Conservation (phyloP, 2,797 vertebrate genomes). For the Gadopsis bispinosus region DNA sequence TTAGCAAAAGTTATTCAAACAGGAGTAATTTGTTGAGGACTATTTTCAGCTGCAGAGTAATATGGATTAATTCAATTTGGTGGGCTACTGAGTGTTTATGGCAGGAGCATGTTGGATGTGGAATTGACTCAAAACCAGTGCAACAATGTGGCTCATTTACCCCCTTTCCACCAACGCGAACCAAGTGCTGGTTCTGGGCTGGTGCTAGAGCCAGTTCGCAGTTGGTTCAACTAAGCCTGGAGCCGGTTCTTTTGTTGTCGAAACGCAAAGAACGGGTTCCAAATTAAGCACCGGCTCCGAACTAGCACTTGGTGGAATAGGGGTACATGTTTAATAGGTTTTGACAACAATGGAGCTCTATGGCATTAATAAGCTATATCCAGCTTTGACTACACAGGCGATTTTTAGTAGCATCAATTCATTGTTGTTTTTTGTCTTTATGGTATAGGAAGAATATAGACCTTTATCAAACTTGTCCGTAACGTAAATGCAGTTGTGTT, state of each 20-base stretch:
- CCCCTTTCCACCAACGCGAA: too few species aligned
- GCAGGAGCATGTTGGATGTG: neutral
- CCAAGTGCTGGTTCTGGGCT: too few species aligned
- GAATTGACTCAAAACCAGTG: neutral
- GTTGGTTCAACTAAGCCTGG: too few species aligned
- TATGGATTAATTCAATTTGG: neutral
- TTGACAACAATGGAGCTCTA: neutral
- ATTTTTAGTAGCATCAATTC: neutral
- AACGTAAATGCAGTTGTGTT: neutral
- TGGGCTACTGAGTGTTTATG: neutral
- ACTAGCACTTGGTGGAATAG: too few species aligned
- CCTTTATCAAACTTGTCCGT: neutral
- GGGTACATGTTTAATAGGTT: neutral
- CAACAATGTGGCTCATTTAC: neutral
- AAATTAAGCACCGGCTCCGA: too few species aligned
- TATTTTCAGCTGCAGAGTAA: neutral
- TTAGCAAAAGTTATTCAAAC: neutral
- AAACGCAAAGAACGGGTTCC: too few species aligned
- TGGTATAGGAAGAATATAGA: neutral
- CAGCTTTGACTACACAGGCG: neutral
- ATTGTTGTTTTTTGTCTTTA: constrained; percentile 1
- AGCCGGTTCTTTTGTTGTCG: too few species aligned
- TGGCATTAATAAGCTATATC: neutral
- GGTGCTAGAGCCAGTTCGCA: too few species aligned
- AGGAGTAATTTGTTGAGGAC: neutral